Conservation (phyloP, 2,797 vertebrate genomes). For the Crenichthys baileyi region DNA sequence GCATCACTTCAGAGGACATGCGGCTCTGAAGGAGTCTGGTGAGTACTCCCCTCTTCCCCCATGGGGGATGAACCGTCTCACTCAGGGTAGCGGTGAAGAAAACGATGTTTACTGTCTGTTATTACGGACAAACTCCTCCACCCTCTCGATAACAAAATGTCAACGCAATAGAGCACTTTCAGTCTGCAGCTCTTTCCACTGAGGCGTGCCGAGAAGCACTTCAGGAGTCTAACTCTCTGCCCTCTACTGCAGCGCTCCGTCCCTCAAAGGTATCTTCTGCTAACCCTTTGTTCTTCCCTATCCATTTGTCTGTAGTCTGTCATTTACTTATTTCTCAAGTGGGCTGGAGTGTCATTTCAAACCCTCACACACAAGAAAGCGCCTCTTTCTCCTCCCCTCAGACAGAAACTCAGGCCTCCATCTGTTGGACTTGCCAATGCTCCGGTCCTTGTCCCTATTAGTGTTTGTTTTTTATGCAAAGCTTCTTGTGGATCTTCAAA, state of each 20-base stretch:
- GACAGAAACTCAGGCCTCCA: constrained; percentile 35
- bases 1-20: constrained; percentile 50
- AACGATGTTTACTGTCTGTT: constrained; percentile 63
- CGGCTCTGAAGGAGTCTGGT: constrained; percentile 36
- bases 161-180: constrained; percentile 59
- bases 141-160: constrained; percentile 69
- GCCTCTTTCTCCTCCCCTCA: constrained; percentile 8
- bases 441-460: constrained; percentile 32
- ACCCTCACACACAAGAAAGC: background rate
- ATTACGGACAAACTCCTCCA: constrained; percentile 67
- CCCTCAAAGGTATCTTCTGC: constrained; percentile 44
- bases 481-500: constrained; percentile 26
- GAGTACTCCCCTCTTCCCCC: constrained; percentile 26
- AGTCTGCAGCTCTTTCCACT: constrained; percentile 58
- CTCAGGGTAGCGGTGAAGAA: constrained; percentile 59
- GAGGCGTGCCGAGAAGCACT: constrained; percentile 68
- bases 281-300: constrained; percentile 52
- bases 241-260: constrained; percentile 44
- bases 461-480: constrained; percentile 18
- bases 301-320: constrained; percentile 66
- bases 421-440: constrained; percentile 36
- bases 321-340: constrained; percentile 67
- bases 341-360: constrained; percentile 48
- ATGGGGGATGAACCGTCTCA: constrained; percentile 36
- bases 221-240: constrained; percentile 55